Conservation (phyloP, 2,888 invertebrate genomes). For the Cerastoderma edule region DNA sequence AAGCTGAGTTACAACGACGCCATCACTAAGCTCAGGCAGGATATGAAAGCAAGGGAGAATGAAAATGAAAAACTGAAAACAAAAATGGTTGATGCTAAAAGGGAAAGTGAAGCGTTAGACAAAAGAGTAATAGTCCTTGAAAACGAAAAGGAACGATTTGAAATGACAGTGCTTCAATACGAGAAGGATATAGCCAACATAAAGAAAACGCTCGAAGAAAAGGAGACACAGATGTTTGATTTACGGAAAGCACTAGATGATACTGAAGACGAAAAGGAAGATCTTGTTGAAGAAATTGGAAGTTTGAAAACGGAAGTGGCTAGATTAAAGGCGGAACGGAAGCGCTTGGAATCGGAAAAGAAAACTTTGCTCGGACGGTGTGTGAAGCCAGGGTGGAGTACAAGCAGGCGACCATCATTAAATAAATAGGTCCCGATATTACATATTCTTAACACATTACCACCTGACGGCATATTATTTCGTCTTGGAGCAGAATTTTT, state of each 20-base stretch:
- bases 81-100: constrained; percentile 25
- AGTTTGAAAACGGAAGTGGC: constrained; percentile 44
- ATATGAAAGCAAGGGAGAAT: constrained; percentile 47
- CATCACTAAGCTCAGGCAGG: constrained; percentile 37
- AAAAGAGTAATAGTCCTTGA: constrained; percentile 47
- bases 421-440: too few relatives aligned
- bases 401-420: too few relatives aligned
- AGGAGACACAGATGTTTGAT: constrained; percentile 46
- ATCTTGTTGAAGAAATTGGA: constrained; percentile 53
- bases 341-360: constrained; percentile 52
- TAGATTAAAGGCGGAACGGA: constrained; percentile 47
- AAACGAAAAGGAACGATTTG: constrained; percentile 41
- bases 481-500: too few relatives aligned
- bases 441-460: too few relatives aligned
- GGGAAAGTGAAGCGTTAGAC: constrained; percentile 38
- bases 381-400: constrained; percentile 56
- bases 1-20: constrained; percentile 38
- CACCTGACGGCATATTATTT: too few relatives aligned
- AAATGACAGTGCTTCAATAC: constrained; percentile 41
- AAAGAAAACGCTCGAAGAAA: constrained; percentile 37
- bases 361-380: constrained; percentile 52
- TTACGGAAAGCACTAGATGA: constrained; percentile 49
- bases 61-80: constrained; percentile 35
- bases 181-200: constrained; percentile 48
- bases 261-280: constrained; percentile 58